A percentile compares a stretch with the other conserved stretches of the same genome.
Conservation (phyloP, 2,888 invertebrate genomes). For the Syritta pipiens region DNA sequence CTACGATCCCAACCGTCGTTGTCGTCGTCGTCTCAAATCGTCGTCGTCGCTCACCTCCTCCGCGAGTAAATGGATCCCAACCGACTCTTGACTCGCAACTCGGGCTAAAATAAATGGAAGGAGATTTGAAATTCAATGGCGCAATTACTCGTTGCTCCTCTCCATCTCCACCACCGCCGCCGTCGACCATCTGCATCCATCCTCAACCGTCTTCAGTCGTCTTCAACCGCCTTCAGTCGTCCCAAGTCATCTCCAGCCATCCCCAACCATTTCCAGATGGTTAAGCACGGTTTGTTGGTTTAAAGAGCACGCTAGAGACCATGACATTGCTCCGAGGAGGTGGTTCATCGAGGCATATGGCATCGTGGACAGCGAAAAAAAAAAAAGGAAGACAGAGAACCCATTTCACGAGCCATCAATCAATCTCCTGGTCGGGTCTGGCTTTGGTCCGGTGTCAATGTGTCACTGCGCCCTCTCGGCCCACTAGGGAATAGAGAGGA, state of each 20-base stretch:
- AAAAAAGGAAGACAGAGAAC: no score
- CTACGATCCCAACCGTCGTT: slow-evolving; percentile 55
- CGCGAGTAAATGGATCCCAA: slow-evolving; percentile 8
- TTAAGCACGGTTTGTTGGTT: slow-evolving; percentile 29
- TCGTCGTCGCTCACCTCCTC: not conserved
- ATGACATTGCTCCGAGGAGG: slow-evolving; percentile 37
- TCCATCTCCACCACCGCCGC: not conserved
- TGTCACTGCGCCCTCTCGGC: slow-evolving; percentile 35
- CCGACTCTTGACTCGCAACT: no score
- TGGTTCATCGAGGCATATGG: slow-evolving; percentile 34
- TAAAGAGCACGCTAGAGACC: slow-evolving; percentile 31
- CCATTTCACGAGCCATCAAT: slow-evolving; percentile 63
- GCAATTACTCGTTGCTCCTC: slow-evolving; percentile 60
- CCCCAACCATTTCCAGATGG: slow-evolving; percentile 47
- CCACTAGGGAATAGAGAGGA: not conserved
- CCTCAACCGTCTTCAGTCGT: slow-evolving; percentile 27
- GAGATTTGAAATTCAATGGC: slow-evolving; percentile 66
- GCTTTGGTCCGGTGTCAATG: slow-evolving; percentile 56
- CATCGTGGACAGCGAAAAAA: slow-evolving; percentile 35
- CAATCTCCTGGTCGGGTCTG: slow-evolving; percentile 31
- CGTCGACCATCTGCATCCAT: not conserved
- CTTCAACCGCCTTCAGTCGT: not conserved
- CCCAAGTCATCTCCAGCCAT: slow-evolving; percentile 8
- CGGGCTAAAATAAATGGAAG: slow-evolving; percentile 61
- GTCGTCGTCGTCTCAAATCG: slow-evolving; percentile 9